phyloP scores from a whole-genome alignment of 2,888 invertebrate genomes.

The Ramazzottius varieornatus region DNA sequence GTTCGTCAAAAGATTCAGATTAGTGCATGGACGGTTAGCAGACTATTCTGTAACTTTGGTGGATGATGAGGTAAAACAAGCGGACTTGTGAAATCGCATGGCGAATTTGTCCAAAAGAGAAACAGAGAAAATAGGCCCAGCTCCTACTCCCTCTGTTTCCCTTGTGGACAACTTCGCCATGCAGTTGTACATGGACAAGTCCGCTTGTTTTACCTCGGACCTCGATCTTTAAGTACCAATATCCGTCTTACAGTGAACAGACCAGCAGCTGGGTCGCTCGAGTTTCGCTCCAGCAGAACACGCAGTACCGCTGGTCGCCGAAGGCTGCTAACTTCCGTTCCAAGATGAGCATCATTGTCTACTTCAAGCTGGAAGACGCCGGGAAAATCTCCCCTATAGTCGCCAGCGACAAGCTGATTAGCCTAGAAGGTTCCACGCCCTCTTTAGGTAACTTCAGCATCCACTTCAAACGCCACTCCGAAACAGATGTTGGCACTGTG shows the following conservation, averaged over 20 bases:
- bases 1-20: conserved; percentile 64
- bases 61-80: too few relatives aligned
- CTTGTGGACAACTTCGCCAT: too few relatives aligned
- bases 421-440: background rate
- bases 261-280: background rate
- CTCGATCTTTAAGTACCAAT: too few relatives aligned
- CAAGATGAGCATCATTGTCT: conserved; percentile 4
- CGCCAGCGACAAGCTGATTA: background rate
- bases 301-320: background rate
- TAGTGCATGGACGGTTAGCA: too few relatives aligned
- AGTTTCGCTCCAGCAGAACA: background rate
- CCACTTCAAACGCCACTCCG: background rate
- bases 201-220: too few relatives aligned
- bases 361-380: conserved; percentile 4
- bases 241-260: background rate
- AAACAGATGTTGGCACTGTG: background rate
- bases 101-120: too few relatives aligned
- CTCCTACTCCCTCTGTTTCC: too few relatives aligned
- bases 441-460: background rate
- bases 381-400: background rate
- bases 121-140: too few relatives aligned
- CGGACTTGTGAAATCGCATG: too few relatives aligned
- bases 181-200: too few relatives aligned
- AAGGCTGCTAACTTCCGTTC: too few relatives aligned
- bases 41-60: too few relatives aligned